Evolutionary conservation across 2,113 vertebrate species (phyloP).

Genomic region (Pica pica): DNA sequence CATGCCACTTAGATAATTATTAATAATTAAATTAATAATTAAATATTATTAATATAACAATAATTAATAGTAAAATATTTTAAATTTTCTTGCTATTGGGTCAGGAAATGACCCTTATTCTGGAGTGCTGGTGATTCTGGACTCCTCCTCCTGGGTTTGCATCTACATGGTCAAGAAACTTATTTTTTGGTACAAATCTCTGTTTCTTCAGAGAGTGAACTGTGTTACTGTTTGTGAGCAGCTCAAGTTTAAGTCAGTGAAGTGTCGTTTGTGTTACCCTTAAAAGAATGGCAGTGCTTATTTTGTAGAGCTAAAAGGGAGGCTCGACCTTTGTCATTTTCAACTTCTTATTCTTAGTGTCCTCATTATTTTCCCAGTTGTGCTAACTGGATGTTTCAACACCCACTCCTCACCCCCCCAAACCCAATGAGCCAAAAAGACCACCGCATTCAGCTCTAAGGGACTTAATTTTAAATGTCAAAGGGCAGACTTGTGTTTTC

Average conservation of each 20-base stretch:
- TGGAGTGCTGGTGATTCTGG: not conserved
- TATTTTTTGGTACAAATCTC: not conserved
- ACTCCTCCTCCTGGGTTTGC: not conserved
- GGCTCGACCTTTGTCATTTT: not conserved
- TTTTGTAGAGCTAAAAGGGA: not conserved
- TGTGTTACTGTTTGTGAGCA: not conserved
- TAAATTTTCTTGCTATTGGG: not conserved
- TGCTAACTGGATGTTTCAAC: not conserved
- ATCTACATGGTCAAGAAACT: not conserved
- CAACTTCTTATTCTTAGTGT: not conserved
- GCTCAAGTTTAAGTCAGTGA: not conserved
- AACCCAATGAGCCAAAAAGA: not conserved
- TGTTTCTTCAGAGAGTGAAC: not conserved
- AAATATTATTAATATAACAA: not conserved
- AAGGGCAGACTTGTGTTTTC: not conserved
- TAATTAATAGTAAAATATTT: not conserved
- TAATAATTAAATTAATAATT: not conserved
- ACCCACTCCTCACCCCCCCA: not conserved
- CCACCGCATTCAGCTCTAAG: not conserved
- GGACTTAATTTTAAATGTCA: not conserved
- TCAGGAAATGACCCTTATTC: not conserved
- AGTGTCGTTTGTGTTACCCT: not conserved
- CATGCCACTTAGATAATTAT: not conserved
- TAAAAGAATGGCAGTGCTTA: not conserved
- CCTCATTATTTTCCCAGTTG: not conserved